phyloP scores from a whole-genome alignment of 2,113 vertebrate species.

The Rallus limicola region DNA sequence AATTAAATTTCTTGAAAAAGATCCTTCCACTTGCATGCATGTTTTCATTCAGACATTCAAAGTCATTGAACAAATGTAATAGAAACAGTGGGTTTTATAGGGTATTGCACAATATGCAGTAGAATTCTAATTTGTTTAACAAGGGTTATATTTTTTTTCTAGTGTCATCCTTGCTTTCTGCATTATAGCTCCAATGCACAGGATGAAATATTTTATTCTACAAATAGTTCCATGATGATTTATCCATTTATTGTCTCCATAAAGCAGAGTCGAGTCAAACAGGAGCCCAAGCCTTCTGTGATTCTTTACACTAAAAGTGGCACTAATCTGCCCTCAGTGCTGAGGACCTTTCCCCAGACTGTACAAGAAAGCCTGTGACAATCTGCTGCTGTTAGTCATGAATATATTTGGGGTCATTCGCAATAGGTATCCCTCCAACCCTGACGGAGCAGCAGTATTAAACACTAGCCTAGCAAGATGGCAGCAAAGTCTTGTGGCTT shows the following conservation, averaged over 20 bases:
- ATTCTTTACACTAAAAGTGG: neutral
- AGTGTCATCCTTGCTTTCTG: neutral
- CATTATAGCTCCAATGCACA: neutral
- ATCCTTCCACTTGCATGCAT: neutral
- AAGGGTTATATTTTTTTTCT: neutral
- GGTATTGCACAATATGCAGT: neutral
- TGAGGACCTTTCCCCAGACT: neutral
- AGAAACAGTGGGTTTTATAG: neutral
- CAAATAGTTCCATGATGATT: neutral
- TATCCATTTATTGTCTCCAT: neutral
- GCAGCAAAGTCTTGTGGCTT: no score
- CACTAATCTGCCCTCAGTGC: neutral
- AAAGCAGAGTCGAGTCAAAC: neutral
- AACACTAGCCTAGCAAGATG: no score
- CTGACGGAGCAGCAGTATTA: no score
- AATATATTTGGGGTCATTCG: neutral
- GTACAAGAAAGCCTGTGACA: neutral
- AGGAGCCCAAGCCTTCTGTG: neutral
- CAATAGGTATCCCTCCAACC: no score
- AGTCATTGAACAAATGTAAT: neutral
- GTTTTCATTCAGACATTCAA: constrained; percentile 1
- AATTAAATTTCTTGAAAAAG: neutral
- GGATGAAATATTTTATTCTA: neutral
- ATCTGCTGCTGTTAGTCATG: neutral
- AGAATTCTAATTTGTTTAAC: neutral